These are phyloP conservation scores for Apeltes quadracus DNA, from an alignment of 2,113 vertebrate species.

Conservation along the genomic window DNA sequence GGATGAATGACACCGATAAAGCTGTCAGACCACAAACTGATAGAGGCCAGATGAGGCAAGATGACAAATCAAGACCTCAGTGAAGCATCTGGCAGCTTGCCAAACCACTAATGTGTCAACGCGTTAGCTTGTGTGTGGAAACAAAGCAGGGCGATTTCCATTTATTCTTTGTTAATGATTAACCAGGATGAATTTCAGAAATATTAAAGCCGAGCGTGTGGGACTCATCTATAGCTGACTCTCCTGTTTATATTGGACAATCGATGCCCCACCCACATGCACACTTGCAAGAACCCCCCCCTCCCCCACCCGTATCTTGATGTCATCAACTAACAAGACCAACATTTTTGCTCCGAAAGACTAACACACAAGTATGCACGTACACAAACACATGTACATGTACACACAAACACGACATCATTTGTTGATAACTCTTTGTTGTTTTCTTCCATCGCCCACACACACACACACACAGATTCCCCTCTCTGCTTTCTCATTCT, in stretches of 20 bases:
- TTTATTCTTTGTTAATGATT: slow-evolving; percentile 56
- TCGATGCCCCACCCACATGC: slow-evolving; percentile 25
- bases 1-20: slow-evolving; percentile 76
- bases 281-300: slow-evolving; percentile 10
- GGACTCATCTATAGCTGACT: slow-evolving; percentile 49
- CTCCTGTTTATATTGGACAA: slow-evolving; percentile 45
- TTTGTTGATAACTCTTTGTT: slow-evolving; percentile 16
- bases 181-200: slow-evolving; percentile 57
- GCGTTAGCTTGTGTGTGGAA: slow-evolving; percentile 36
- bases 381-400: too few species aligned
- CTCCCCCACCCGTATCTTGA: background rate
- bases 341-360: slow-evolving; percentile 24
- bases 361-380: too few species aligned
- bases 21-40: slow-evolving; percentile 68
- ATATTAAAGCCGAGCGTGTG: slow-evolving; percentile 53
- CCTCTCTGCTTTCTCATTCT: slow-evolving; percentile 27
- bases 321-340: slow-evolving; percentile 24
- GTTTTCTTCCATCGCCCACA: slow-evolving; percentile 21
- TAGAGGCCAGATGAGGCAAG: slow-evolving; percentile 72
- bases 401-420: background rate
- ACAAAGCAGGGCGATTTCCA: slow-evolving; percentile 44
- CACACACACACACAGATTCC: slow-evolving; percentile 35
- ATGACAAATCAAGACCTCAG: slow-evolving; percentile 51
- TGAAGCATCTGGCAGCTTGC: slow-evolving; percentile 28
- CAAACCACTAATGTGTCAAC: slow-evolving; percentile 49